These are phyloP conservation scores for Cettia cetti DNA, from an alignment of 2,113 vertebrate species.

Conservation along the genomic window DNA sequence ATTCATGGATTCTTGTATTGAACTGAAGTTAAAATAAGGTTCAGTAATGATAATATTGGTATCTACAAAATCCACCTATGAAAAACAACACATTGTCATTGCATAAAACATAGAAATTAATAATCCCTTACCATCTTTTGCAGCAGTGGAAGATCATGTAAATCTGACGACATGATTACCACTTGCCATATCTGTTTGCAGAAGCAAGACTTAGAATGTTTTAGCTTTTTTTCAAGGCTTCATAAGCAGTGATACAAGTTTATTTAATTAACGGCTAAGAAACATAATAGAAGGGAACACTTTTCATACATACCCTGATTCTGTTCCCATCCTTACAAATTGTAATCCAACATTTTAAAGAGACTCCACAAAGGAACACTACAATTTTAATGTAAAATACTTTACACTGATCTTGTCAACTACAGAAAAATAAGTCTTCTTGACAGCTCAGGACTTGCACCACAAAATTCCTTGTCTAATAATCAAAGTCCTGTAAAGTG, in stretches of 20 bases:
- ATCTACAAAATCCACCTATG: conserved; percentile 93
- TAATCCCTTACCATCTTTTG: neutral
- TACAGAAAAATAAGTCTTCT: neutral
- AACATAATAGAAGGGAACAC: neutral
- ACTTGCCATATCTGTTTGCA: neutral
- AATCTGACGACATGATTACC: neutral
- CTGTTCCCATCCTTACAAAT: neutral
- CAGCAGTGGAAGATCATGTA: neutral
- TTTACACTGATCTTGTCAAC: neutral
- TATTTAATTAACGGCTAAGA: neutral
- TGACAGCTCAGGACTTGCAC: neutral
- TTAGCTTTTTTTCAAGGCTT: neutral
- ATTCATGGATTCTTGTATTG: conserved; percentile 99
- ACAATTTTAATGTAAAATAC: neutral
- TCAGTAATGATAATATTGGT: conserved; percentile 93
- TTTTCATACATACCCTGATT: neutral
- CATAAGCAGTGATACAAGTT: neutral
- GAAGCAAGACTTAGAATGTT: neutral
- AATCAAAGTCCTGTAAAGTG: neutral
- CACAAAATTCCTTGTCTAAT: neutral
- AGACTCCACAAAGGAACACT: neutral
- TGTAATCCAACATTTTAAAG: neutral
- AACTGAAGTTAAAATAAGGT: conserved; percentile 96
- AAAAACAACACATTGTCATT: conserved; percentile 18
- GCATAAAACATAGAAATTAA: neutral